phyloP scores from a whole-genome alignment of 2,888 invertebrate species.

The Andrena hattorfiana region DNA sequence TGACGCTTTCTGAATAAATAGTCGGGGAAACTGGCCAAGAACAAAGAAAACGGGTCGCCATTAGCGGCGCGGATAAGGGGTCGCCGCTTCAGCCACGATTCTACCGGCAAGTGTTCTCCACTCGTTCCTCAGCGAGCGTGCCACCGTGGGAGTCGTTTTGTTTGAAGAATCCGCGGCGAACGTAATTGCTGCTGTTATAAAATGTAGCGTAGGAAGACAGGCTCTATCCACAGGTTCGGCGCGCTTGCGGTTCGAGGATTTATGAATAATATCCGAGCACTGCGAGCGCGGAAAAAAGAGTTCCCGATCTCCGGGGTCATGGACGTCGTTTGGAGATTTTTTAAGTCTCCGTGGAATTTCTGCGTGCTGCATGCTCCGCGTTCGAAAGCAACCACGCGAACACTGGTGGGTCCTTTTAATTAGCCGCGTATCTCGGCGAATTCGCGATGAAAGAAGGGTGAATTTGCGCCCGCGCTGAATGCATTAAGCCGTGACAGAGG shows the following conservation, averaged over 20 bases:
- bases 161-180: neutral
- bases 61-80: neutral
- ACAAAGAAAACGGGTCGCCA: neutral
- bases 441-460: conserved; percentile 19
- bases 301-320: too few species aligned
- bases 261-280: too few species aligned
- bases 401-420: neutral
- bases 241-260: too few species aligned
- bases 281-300: too few species aligned
- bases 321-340: too few species aligned
- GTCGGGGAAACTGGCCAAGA: neutral
- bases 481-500: neutral
- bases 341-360: too few species aligned
- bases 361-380: too few species aligned
- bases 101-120: neutral
- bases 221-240: too few species aligned
- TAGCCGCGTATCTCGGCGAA: neutral
- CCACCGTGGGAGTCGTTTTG: neutral
- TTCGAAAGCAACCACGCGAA: too few species aligned
- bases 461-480: conserved; percentile 38
- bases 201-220: too few species aligned
- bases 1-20: neutral
- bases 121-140: neutral
- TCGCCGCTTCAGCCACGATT: neutral
- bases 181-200: too few species aligned